phyloP scores from a whole-genome alignment of 2,113 vertebrate genomes.

The Hydrochoerus hydrochaeris region DNA sequence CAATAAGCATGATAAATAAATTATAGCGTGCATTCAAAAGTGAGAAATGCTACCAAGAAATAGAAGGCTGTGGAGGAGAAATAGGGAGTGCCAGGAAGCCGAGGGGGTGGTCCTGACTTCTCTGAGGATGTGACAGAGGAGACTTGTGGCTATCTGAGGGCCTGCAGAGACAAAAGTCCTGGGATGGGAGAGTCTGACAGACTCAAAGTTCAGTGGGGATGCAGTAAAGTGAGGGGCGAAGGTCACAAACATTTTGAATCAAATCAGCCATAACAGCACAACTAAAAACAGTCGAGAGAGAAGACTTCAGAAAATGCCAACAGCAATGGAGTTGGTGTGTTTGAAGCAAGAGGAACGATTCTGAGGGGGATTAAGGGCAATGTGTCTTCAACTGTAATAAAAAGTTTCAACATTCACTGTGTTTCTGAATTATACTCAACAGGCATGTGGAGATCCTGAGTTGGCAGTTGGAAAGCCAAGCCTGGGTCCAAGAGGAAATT shows the following conservation, averaged over 20 bases:
- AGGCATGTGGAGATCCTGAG: background rate
- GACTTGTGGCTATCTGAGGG: background rate
- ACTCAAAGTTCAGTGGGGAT: background rate
- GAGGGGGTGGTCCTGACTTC: background rate
- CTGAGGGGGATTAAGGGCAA: background rate
- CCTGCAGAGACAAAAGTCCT: background rate
- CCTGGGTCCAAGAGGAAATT: background rate
- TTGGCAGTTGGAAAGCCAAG: background rate
- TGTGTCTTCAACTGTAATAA: background rate
- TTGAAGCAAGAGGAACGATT: background rate
- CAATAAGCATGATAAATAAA: slow-evolving; percentile 1
- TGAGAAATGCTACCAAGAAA: slow-evolving; percentile 25
- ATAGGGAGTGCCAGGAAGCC: background rate
- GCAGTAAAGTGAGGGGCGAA: background rate
- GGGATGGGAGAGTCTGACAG: background rate
- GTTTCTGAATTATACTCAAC: background rate
- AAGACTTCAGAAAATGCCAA: background rate
- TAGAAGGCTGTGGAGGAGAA: background rate
- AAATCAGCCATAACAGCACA: background rate
- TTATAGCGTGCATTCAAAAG: background rate
- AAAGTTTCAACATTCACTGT: background rate
- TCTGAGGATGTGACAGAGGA: background rate
- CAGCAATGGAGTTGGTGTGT: background rate
- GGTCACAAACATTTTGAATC: background rate
- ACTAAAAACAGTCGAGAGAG: background rate